Base-by-base conservation (phyloP, 2,797 vertebrate genomes). In the Pseudotriccus pelzelni region DNA sequence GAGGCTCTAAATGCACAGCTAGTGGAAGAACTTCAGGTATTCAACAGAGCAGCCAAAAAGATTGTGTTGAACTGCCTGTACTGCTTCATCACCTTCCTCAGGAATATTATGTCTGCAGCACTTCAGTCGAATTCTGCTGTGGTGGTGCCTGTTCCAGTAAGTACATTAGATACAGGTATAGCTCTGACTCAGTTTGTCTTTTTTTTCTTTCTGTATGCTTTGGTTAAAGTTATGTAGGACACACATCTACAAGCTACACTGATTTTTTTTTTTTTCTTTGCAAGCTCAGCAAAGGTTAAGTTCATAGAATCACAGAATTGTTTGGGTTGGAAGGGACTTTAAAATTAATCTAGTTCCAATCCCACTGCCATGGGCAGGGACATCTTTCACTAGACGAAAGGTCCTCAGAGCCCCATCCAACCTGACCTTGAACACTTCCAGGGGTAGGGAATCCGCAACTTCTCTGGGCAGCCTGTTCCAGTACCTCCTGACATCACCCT, bases 1-100 rank as follows among this genome's bases (percentile, higher is more conserved):
- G 98, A 99, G 91, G 99, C 99, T 49, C 97, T 99, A 68, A 99
- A 99, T 8, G 98, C 98, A 23, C 98, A 99, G 94, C 97, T 99
- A 2, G 98, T 99, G 46, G 99, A 99, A 93, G 99, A 99, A 97
- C 98, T 99, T 91, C 98, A 99, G 97, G 93, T 97, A 44, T 99
- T 99, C 98, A 99, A 99, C 96, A 95, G 52, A 91, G 98, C 98
- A 0, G 98, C 98, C 34, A 94, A 97, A 39, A 97, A 92, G 15
- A 98, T 99, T 75, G 97, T 99, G 76, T 96, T 90, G 69, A 99
- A 99, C 97, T 99, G 99, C 68, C 96, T 99, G 59, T 87, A 97
- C 59, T 98, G 97, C 73, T 96, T 99, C 37, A 93, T 98, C 83
- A 93, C 97, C 20, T 98, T 99, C 39, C 97, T 99, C 64, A 96